Evolutionary conservation across 1,140 invertebrate species (phyloP).

Genomic region (Euglossa dilemma): DNA sequence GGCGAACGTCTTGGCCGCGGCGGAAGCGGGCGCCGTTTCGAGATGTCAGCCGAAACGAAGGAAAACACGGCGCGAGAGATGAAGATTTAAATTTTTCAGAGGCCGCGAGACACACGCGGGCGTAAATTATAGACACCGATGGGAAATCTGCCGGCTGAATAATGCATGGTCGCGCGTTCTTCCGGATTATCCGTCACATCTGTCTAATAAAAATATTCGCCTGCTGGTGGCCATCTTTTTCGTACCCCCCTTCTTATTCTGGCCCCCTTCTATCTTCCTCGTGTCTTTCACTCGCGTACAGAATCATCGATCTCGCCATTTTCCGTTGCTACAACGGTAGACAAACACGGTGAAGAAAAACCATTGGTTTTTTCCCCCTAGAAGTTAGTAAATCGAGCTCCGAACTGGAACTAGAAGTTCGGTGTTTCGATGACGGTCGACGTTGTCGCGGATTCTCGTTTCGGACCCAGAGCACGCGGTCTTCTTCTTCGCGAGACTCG

Average conservation of each 20-base stretch:
- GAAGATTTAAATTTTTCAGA: slow-evolving; percentile 23
- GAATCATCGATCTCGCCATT: slow-evolving; percentile 2
- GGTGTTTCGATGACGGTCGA: neutral
- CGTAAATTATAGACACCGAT: slow-evolving; percentile 11
- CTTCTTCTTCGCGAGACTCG: neutral
- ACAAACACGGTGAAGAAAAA: neutral
- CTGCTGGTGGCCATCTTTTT: neutral
- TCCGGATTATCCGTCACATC: slow-evolving; percentile 23
- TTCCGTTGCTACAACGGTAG: neutral
- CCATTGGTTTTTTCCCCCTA: neutral
- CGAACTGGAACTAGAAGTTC: too few relatives aligned
- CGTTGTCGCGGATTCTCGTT: neutral
- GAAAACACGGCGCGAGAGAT: neutral
- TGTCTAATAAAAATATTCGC: slow-evolving; percentile 30
- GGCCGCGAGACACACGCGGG: neutral
- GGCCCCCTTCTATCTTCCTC: too few relatives aligned
- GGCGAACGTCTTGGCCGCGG: neutral
- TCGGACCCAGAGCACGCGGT: too few relatives aligned
- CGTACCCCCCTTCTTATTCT: too few relatives aligned
- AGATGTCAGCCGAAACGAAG: neutral
- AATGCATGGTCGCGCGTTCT: neutral
- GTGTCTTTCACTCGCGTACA: neutral
- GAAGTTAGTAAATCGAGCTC: slow-evolving; percentile 6
- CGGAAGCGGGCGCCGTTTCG: neutral
- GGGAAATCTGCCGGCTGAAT: slow-evolving; percentile 19